Evolutionary conservation across 2,113 vertebrate genomes (phyloP).

Genomic region (Embiotoca jacksoni): DNA sequence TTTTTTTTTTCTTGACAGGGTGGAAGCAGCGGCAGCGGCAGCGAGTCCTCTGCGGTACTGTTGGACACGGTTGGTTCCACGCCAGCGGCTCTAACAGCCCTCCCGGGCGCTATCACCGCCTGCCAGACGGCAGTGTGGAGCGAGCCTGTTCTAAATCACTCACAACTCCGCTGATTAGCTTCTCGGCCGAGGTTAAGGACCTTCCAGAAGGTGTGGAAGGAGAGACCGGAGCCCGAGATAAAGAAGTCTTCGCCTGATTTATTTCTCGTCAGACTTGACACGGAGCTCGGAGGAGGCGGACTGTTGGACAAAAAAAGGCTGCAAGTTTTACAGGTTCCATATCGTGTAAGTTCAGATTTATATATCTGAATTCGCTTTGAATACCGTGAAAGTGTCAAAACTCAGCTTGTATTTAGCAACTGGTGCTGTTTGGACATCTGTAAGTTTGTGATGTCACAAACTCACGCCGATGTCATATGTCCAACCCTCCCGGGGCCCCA

Average conservation of each 20-base stretch:
- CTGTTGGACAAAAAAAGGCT: too few relatives aligned
- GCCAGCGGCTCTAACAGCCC: slow-evolving; percentile 43
- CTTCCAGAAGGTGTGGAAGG: slow-evolving; percentile 49
- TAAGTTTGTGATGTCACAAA: too few relatives aligned
- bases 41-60: slow-evolving; percentile 33
- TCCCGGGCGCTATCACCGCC: slow-evolving; percentile 48
- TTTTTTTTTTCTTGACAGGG: background rate
- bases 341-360: too few relatives aligned
- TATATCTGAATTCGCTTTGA: too few relatives aligned
- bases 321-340: too few relatives aligned
- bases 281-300: background rate
- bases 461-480: too few relatives aligned
- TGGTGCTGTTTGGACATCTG: too few relatives aligned
- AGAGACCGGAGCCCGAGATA: slow-evolving; percentile 16
- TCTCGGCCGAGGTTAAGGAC: slow-evolving; percentile 42
- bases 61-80: slow-evolving; percentile 60
- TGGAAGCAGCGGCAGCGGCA: background rate
- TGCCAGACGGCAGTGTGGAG: slow-evolving; percentile 43
- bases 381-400: too few relatives aligned
- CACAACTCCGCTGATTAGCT: slow-evolving; percentile 46
- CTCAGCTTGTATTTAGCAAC: too few relatives aligned
- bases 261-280: slow-evolving; percentile 16
- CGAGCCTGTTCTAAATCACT: slow-evolving; percentile 50
- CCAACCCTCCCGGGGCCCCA: too few relatives aligned
- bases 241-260: slow-evolving; percentile 39